phyloP scores from a whole-genome alignment of 2,113 vertebrate species.

The Chinchilla lanigera region DNA sequence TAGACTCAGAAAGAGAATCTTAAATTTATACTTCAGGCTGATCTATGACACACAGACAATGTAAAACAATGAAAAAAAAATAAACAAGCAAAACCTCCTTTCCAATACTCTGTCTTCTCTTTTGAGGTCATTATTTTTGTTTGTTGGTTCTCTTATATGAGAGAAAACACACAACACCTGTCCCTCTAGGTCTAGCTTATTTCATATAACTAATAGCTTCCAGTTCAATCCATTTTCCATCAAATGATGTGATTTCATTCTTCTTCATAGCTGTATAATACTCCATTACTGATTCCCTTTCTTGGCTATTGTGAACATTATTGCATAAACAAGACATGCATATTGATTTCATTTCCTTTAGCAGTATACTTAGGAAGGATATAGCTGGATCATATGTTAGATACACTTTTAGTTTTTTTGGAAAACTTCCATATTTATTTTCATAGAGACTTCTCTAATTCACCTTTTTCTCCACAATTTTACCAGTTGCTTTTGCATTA shows the following conservation, averaged over 20 bases:
- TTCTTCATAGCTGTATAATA: not conserved
- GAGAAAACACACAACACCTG: not conserved
- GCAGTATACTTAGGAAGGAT: not conserved
- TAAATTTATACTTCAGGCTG: not conserved
- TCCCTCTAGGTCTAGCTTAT: not conserved
- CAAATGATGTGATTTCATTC: not conserved
- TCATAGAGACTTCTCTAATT: not conserved
- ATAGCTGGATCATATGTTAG: not conserved
- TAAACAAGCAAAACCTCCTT: not conserved
- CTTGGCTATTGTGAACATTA: not conserved
- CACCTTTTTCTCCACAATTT: not conserved
- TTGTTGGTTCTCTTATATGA: not conserved
- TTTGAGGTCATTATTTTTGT: not conserved
- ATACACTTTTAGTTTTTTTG: not conserved
- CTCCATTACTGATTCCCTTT: not conserved
- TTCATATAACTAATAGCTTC: not conserved
- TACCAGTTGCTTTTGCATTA: not conserved
- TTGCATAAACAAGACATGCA: not conserved
- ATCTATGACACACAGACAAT: not conserved
- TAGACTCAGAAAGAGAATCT: not conserved
- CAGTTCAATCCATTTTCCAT: not conserved
- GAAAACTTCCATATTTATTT: not conserved
- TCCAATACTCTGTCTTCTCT: not conserved
- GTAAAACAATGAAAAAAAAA: not conserved
- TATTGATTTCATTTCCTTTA: not conserved